Base-by-base conservation (phyloP, 2,797 vertebrate genomes). In the Hafferia zeledoni region DNA sequence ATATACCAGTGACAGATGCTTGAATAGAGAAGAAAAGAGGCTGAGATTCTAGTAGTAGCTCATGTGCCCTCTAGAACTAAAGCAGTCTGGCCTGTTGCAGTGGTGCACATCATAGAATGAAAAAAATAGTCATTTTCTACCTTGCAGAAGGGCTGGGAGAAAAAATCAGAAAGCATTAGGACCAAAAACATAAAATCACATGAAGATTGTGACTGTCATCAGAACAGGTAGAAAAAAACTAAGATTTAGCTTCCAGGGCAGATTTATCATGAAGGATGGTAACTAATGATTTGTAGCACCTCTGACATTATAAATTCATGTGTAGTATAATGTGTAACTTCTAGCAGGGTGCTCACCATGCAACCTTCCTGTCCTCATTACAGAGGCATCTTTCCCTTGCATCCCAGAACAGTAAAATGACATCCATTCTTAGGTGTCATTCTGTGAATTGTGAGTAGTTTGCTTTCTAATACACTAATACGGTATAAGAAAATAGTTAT, bases 261-360 rank as follows among this genome's bases (percentile, higher is more conserved):
- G 33, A 46, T 82, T 75, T 89, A 30, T 60, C 14, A 24, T 23
- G 14, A 82, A 15, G 11, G 13, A 25, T 89, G 53, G 3, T 71
- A 64, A 71, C 11, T 44, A 83, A 24, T 70, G 20, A 4, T 22
- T 80, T 0, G 0, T 50, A 87, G 50, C 27, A 46, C 4, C 15
- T 69, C 30, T 72, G 25, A 24, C 13, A 59, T 30, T 63, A 50
- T 28, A 69, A 59, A 82, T 72, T 91, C n/a, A 16, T 14, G 5
- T 10, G 8, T 11, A 53, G 4, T 27, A n/a, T 6, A 57, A 28
- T 11, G 11, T 0, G 1, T 18, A 69, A 69, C 25, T 65, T 78
- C 59, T 47, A 65, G n/a, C 10, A 57, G 13, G 35, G 7, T 30
- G 23, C 15, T 61, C 35, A 55, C 8, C n/a, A 16, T 10, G 11